These are phyloP conservation scores for Marcusenius ussheri DNA, from an alignment of 2,113 vertebrate species.

Conservation along the genomic window DNA sequence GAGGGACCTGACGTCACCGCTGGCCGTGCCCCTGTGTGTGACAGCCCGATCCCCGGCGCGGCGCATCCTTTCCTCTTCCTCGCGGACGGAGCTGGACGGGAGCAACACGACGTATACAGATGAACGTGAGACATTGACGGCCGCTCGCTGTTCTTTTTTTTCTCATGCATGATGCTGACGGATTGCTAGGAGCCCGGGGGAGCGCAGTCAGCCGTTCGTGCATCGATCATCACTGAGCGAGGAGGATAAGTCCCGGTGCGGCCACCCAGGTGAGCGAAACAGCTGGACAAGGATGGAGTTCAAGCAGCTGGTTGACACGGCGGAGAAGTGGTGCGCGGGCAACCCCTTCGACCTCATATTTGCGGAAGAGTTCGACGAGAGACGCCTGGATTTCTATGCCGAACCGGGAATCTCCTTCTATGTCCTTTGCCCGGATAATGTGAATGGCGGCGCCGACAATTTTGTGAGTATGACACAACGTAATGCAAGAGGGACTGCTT, in stretches of 20 bases:
- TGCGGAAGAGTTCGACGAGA: constrained; percentile 84
- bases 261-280: constrained; percentile 25
- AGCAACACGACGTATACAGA: constrained; percentile 38
- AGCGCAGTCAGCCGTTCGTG: constrained; percentile 50
- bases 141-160: constrained; percentile 23
- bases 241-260: constrained; percentile 41
- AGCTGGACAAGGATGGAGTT: constrained; percentile 72
- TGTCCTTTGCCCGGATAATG: constrained; percentile 79
- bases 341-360: constrained; percentile 95
- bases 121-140: constrained; percentile 38
- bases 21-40: constrained; percentile 40
- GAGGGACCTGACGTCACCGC: constrained; percentile 33
- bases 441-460: constrained; percentile 77
- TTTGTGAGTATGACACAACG: constrained; percentile 73
- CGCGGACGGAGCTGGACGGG: constrained; percentile 33
- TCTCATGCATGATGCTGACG: constrained; percentile 45
- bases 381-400: constrained; percentile 93
- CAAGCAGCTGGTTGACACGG: constrained; percentile 89
- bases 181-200: constrained; percentile 42
- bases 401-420: constrained; percentile 94
- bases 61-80: constrained; percentile 45
- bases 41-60: constrained; percentile 36
- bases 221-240: constrained; percentile 52
- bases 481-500: constrained; percentile 24
- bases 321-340: constrained; percentile 88